phyloP scores from a whole-genome alignment of 2,888 invertebrate species.

The Encarsia formosa region DNA sequence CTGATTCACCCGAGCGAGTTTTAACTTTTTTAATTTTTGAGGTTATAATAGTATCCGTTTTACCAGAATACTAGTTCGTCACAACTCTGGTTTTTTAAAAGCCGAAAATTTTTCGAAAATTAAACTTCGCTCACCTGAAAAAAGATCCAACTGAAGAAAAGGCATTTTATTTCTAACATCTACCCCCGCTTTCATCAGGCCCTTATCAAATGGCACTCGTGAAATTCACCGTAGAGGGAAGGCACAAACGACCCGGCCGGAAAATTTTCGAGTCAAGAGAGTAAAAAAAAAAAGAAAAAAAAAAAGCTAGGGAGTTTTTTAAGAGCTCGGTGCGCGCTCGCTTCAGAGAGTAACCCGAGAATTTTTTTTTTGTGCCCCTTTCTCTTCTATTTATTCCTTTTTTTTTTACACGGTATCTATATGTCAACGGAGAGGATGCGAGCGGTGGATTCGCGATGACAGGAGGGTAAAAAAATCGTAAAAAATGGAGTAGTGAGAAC shows the following conservation, averaged over 20 bases:
- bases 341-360: slow-evolving; percentile 7
- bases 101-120: no score
- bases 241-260: slow-evolving; percentile 12
- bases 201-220: slow-evolving; percentile 18
- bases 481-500: not conserved
- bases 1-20: no score
- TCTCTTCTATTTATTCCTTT: not conserved
- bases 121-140: no score
- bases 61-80: no score
- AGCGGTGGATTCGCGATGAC: no score
- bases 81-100: no score
- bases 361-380: not conserved
- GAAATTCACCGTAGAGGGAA: slow-evolving; percentile 6
- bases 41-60: no score
- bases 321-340: slow-evolving; percentile 11
- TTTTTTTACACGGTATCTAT: no score
- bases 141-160: no score
- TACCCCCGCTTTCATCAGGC: no score
- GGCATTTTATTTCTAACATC: no score
- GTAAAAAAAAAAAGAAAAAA: not conserved
- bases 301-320: slow-evolving; percentile 7
- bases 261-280: slow-evolving; percentile 7
- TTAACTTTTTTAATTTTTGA: no score
- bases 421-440: slow-evolving; percentile 5
- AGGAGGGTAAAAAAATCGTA: slow-evolving; percentile 4